phyloP scores from a whole-genome alignment of 2,113 vertebrate genomes.

The Anas platyrhynchos region DNA sequence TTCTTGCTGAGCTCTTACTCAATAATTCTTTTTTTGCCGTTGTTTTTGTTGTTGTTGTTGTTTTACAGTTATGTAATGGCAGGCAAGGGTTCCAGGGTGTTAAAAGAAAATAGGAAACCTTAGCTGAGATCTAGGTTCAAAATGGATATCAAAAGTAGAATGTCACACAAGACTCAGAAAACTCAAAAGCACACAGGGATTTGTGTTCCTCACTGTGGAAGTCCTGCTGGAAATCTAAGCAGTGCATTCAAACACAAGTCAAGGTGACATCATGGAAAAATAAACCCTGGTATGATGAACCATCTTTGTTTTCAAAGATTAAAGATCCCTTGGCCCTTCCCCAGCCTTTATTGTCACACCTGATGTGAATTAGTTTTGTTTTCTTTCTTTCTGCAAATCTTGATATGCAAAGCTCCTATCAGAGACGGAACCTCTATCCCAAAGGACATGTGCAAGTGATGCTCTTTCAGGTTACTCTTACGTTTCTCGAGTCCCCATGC shows the following conservation, averaged over 20 bases:
- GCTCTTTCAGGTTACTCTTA: not conserved
- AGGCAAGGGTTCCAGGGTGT: not conserved
- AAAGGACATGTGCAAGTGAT: not conserved
- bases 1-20: conserved; percentile 19
- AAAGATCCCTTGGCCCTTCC: not conserved
- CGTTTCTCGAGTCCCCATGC: accelerated
- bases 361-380: not conserved
- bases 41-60: not conserved
- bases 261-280: conserved; percentile 52
- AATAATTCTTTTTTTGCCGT: not conserved
- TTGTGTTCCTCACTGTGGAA: not conserved
- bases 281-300: conserved; percentile 40
- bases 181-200: not conserved
- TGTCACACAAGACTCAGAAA: not conserved
- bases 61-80: not conserved
- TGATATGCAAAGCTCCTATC: not conserved
- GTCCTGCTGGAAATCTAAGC: conserved; percentile 50
- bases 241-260: conserved; percentile 48
- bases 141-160: not conserved
- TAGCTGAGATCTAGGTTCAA: not conserved
- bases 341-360: not conserved
- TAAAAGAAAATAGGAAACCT: not conserved
- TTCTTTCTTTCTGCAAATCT: not conserved
- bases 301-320: not conserved
- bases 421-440: not conserved